These are phyloP conservation scores for Dicentrarchus labrax DNA, from an alignment of 2,113 vertebrate species.

Conservation along the genomic window DNA sequence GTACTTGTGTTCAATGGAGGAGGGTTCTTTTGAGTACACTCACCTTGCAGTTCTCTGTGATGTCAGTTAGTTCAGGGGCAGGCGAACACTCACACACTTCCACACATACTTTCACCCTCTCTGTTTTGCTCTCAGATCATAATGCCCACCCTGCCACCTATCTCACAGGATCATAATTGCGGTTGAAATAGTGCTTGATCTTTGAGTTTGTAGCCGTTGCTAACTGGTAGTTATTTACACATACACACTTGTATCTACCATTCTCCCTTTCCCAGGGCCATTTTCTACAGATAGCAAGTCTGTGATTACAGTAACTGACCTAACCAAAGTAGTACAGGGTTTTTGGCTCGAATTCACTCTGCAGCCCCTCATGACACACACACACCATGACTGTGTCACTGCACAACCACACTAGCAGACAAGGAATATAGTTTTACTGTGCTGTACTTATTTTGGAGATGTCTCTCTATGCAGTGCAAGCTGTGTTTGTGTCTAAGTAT, in stretches of 20 bases:
- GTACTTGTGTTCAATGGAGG: constrained; percentile 23
- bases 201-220: constrained; percentile 51
- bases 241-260: background rate
- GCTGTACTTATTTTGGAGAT: background rate
- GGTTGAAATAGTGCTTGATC: constrained; percentile 61
- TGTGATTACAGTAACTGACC: constrained; percentile 16
- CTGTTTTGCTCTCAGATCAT: constrained; percentile 38
- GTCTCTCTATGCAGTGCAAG: background rate
- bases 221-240: constrained; percentile 39
- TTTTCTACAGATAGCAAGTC: constrained; percentile 21
- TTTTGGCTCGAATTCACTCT: background rate
- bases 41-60: constrained; percentile 38
- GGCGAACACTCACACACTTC: background rate
- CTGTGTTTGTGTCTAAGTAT: background rate
- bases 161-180: constrained; percentile 71
- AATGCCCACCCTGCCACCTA: constrained; percentile 34
- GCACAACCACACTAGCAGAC: background rate
- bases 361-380: constrained; percentile 8
- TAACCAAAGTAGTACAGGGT: constrained; percentile 8
- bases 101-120: constrained; percentile 4
- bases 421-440: background rate
- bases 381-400: background rate
- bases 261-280: background rate
- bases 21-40: constrained; percentile 21
- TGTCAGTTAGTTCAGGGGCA: constrained; percentile 39